Conservation (phyloP, 2,113 vertebrate genomes). For the Pimephales promelas region DNA sequence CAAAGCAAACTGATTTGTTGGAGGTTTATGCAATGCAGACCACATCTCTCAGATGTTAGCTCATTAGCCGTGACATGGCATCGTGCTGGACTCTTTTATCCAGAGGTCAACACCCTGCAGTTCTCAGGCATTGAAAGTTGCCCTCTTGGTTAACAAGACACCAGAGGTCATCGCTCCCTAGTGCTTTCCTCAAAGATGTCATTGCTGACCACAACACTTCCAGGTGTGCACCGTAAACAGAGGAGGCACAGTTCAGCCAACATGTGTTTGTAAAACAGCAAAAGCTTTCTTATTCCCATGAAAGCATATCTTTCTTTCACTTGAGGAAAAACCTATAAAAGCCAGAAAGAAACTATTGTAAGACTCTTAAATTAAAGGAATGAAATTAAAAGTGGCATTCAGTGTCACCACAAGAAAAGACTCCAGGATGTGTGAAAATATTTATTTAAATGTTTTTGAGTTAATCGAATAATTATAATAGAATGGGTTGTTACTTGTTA, state of each 20-base stretch:
- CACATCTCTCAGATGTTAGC: conserved; percentile 71
- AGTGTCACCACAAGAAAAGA: neutral
- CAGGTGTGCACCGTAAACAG: conserved; percentile 64
- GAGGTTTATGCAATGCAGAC: conserved; percentile 23
- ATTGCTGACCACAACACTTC: conserved; percentile 57
- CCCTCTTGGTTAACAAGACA: conserved; percentile 67
- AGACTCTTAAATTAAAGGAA: neutral
- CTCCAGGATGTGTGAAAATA: no score
- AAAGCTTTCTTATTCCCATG: conserved; percentile 38
- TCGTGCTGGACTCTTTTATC: conserved; percentile 46
- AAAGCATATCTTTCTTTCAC: conserved; percentile 25
- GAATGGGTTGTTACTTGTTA: neutral
- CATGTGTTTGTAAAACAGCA: conserved; percentile 42
- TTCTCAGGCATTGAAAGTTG: conserved; percentile 69
- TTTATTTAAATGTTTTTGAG: neutral
- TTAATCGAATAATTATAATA: neutral
- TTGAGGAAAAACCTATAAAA: conserved; percentile 16
- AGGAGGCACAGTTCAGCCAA: conserved; percentile 35
- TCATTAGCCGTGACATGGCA: conserved; percentile 72
- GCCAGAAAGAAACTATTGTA: neutral
- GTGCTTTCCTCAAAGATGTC: conserved; percentile 56
- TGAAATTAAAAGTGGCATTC: neutral
- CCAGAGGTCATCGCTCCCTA: conserved; percentile 59
- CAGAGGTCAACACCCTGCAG: conserved; percentile 70
- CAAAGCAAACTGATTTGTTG: conserved; percentile 42